Conservation (phyloP, 2,113 vertebrate genomes). For the Lutjanus erythropterus region DNA sequence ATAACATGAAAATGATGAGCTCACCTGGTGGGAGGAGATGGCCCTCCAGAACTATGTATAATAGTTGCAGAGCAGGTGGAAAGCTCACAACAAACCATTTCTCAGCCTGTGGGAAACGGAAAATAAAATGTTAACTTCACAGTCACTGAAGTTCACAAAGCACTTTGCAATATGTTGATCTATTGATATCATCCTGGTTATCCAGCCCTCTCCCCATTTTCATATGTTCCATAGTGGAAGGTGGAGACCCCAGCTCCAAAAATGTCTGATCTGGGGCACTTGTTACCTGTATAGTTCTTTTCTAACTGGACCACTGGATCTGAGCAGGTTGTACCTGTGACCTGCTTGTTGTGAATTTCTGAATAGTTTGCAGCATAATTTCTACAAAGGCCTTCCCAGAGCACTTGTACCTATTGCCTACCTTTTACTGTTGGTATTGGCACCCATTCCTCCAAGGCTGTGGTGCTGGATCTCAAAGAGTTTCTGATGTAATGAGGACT, state of each 20-base stretch:
- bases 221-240: not conserved
- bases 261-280: not conserved
- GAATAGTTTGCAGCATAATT: conserved; percentile 1
- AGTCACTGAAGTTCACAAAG: not conserved
- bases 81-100: not conserved
- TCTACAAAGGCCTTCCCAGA: conserved; percentile 17
- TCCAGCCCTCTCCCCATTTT: not conserved
- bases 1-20: not conserved
- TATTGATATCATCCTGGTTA: too few species aligned
- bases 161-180: not conserved
- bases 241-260: conserved; percentile 8
- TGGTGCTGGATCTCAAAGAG: conserved; percentile 7
- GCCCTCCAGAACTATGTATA: not conserved
- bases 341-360: conserved; percentile 10
- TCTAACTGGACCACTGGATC: conserved; percentile 28
- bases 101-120: not conserved
- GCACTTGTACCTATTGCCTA: conserved; percentile 35
- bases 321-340: conserved; percentile 3
- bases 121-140: not conserved
- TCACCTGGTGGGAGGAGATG: not conserved
- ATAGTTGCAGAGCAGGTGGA: not conserved
- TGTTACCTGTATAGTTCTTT: not conserved
- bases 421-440: conserved; percentile 11
- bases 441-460: not conserved
- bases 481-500: conserved; percentile 18